Base-by-base conservation (phyloP, 2,888 invertebrate genomes). In the Ceriagrion tenellum region DNA sequence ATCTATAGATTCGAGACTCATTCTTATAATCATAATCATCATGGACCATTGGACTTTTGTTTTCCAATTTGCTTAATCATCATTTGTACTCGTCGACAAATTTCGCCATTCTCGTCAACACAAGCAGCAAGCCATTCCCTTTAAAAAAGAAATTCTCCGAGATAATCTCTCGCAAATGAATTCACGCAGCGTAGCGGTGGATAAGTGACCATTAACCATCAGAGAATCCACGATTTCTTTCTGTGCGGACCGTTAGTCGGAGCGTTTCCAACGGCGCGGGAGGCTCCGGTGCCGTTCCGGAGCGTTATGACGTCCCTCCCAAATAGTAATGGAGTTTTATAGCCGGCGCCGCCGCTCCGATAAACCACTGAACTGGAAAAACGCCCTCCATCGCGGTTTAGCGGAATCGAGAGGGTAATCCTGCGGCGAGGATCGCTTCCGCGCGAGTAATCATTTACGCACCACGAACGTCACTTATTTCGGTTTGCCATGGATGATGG, bases 311-410 rank as follows among this genome's bases (percentile, higher is more conserved):
- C 35, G 69, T n/a, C 12, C 81, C 35, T 13, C 13, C 35, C 30
- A 18, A 35, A 81, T 81, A 13, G 30, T 35, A 30, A 81, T 81
- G 13, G 81, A 81, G 81, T 81, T 81, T 59, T 81, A 81, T 35
- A 35, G 81, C 30, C 16, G 20, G 59, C 69, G 81, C 81, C 74
- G 30, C 30, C 30, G 81, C 81, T 35, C 35, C 81, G 81, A 81
- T 81, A 81, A 81, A 81, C 30, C 81, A 81, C 35, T 35, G 81
- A 81, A 81, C 81, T 81, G 81, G 81, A 81, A 35, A 81, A 81
- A 81, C 81, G 81, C 30, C 81, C 59, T 59, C 81, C 35, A 30
- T 81, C 35, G 81, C 81, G 81, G 81, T 81, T 81, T 81, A 35
- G 16, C 81, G 35, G 81, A n/a, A 69, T 20, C 69, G 35, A 18